Conservation (phyloP, 2,888 invertebrate species). For the Leptinotarsa rubiginosa region DNA sequence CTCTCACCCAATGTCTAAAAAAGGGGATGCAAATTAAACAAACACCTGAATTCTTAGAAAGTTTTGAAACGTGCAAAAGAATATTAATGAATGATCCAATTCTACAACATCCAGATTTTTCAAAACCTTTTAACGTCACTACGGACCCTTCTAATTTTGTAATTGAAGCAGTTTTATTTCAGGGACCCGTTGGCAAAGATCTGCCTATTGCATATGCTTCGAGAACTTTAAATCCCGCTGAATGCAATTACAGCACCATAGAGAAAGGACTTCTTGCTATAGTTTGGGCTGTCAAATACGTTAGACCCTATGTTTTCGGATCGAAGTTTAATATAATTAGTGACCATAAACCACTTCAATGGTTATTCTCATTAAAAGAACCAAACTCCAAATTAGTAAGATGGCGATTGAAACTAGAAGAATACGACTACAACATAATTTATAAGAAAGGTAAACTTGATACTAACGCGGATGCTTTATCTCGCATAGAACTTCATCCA, state of each 20-base stretch:
- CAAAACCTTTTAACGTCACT: slow-evolving; percentile 23
- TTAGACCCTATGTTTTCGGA: slow-evolving; percentile 43
- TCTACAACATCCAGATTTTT: slow-evolving; percentile 21
- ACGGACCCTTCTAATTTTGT: slow-evolving; percentile 29
- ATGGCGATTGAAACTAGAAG: slow-evolving; percentile 34
- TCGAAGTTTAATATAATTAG: slow-evolving; percentile 37
- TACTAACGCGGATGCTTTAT: slow-evolving; percentile 35
- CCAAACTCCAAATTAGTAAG: slow-evolving; percentile 39
- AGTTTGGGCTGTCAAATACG: slow-evolving; percentile 44
- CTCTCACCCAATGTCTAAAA: slow-evolving; percentile 24
- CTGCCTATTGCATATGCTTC: slow-evolving; percentile 32
- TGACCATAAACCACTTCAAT: slow-evolving; percentile 41
- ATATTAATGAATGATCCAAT: background rate
- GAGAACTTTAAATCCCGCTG: slow-evolving; percentile 37
- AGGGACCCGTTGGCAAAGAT: background rate
- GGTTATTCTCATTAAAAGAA: slow-evolving; percentile 38
- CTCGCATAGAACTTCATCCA: slow-evolving; percentile 25
- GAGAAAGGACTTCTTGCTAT: slow-evolving; percentile 45
- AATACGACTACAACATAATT: slow-evolving; percentile 38
- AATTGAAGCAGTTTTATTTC: slow-evolving; percentile 27
- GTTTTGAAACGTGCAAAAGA: slow-evolving; percentile 16
- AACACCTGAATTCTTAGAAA: slow-evolving; percentile 22
- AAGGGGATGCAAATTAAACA: slow-evolving; percentile 4
- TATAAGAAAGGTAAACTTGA: slow-evolving; percentile 39
- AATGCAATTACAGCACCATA: slow-evolving; percentile 38